A percentile compares a stretch with the other conserved stretches of the same genome.
These are phyloP conservation scores for Pachycephus smyrnensis DNA, from an alignment of 2,888 invertebrate species.

Conservation along the genomic window DNA sequence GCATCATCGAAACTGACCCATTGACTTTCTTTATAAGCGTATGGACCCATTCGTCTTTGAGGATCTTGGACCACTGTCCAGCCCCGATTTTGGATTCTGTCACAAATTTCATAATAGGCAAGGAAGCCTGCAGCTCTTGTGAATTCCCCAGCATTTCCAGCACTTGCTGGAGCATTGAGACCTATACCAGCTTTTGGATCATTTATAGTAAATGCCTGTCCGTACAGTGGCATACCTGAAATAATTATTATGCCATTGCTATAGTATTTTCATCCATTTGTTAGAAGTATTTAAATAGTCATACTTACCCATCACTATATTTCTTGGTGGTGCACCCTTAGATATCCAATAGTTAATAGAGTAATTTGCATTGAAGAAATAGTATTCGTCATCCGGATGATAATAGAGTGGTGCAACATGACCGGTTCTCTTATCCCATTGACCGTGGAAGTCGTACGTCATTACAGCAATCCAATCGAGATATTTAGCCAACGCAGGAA, in stretches of 20 bases:
- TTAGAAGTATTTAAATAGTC: not conserved
- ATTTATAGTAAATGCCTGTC: slow-evolving; percentile 81
- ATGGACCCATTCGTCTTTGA: slow-evolving; percentile 85
- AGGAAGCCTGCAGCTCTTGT: slow-evolving; percentile 88
- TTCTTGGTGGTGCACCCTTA: slow-evolving; percentile 84
- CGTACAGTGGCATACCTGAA: slow-evolving; percentile 82
- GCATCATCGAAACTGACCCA: slow-evolving; percentile 93
- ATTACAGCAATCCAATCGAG: slow-evolving; percentile 93
- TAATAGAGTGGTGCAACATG: slow-evolving; percentile 88
- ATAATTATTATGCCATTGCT: not conserved
- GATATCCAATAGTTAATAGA: slow-evolving; percentile 91
- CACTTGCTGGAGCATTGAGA: slow-evolving; percentile 81
- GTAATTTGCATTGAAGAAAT: slow-evolving; percentile 88
- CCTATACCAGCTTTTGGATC: slow-evolving; percentile 66
- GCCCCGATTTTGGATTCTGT: slow-evolving; percentile 80
- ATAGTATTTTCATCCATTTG: not conserved
- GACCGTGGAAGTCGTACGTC: slow-evolving; percentile 93
- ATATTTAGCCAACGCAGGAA: slow-evolving; percentile 78
- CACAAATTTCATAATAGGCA: slow-evolving; percentile 92
- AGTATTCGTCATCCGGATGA: slow-evolving; percentile 84
- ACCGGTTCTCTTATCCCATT: slow-evolving; percentile 92
- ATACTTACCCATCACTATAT: slow-evolving; percentile 80
- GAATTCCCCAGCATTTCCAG: slow-evolving; percentile 86
- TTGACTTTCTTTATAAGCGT: slow-evolving; percentile 87
- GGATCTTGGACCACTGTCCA: slow-evolving; percentile 87